These are phyloP conservation scores for Ia io DNA, from an alignment of 2,113 vertebrate genomes.

Conservation along the genomic window DNA sequence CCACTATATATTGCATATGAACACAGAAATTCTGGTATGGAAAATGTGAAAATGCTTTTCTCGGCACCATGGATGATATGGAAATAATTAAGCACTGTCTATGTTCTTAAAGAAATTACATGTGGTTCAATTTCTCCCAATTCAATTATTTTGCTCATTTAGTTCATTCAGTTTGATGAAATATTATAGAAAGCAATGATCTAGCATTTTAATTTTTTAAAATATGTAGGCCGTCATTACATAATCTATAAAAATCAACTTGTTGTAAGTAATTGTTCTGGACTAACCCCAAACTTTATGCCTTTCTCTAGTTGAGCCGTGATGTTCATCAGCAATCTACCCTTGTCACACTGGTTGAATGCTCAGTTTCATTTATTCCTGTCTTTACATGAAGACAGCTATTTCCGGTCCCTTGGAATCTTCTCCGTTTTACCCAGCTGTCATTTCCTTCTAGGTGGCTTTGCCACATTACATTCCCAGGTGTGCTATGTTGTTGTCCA, in stretches of 20 bases:
- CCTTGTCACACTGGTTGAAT: neutral
- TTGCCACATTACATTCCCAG: neutral
- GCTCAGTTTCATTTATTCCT: neutral
- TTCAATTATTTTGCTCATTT: conserved; percentile 50
- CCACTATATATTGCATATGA: neutral
- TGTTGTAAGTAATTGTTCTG: conserved; percentile 37
- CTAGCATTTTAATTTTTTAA: neutral
- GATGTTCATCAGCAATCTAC: neutral
- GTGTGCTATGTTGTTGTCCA: neutral
- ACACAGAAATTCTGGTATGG: neutral
- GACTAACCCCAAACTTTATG: neutral
- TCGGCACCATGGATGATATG: neutral
- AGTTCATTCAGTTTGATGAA: neutral
- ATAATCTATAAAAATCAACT: conserved; percentile 15
- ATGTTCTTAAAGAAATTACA: conserved; percentile 46
- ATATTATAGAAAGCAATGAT: conserved; percentile 27
- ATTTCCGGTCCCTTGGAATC: neutral
- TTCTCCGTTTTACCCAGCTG: neutral
- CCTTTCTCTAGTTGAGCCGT: neutral
- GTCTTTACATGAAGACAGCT: neutral
- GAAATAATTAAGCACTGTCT: conserved; percentile 41
- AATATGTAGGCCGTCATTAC: conserved; percentile 17
- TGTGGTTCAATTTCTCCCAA: conserved; percentile 39
- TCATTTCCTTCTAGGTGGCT: neutral
- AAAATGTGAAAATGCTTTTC: neutral